phyloP scores from a whole-genome alignment of 2,797 vertebrate genomes.

The Linurgus olivaceus region DNA sequence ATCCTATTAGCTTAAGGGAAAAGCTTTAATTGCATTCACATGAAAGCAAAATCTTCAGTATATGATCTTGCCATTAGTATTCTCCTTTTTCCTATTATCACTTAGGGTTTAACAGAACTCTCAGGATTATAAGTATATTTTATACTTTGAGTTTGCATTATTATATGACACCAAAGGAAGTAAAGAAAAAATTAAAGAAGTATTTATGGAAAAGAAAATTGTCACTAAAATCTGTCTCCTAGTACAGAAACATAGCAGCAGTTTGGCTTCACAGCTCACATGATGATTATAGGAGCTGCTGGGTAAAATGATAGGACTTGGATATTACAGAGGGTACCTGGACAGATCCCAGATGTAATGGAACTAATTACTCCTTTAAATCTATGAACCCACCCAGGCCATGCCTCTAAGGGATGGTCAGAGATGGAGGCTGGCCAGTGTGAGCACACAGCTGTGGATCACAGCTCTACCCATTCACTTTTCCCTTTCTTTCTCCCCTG shows the following conservation, averaged over 20 bases:
- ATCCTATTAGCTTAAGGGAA: slow-evolving; percentile 8
- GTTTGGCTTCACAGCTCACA: background rate
- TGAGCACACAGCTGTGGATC: background rate
- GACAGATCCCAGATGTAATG: background rate
- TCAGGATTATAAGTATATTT: background rate
- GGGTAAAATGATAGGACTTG: background rate
- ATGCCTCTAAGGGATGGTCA: background rate
- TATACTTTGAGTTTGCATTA: background rate
- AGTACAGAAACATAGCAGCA: background rate
- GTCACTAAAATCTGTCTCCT: background rate
- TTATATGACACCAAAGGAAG: background rate
- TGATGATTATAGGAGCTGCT: background rate
- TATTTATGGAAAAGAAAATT: background rate
- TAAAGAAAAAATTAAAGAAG: background rate
- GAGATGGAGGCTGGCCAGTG: background rate
- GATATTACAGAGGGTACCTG: background rate
- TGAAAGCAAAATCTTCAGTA: slow-evolving; percentile 6
- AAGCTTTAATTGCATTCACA: slow-evolving; percentile 13
- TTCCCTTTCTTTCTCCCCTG: background rate
- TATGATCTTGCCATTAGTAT: background rate
- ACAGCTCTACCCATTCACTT: background rate
- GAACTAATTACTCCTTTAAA: background rate
- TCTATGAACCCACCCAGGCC: background rate
- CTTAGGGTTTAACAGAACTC: background rate
- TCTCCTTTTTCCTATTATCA: background rate